phyloP scores from a whole-genome alignment of 2,797 vertebrate genomes.

The Botia almorhae region DNA sequence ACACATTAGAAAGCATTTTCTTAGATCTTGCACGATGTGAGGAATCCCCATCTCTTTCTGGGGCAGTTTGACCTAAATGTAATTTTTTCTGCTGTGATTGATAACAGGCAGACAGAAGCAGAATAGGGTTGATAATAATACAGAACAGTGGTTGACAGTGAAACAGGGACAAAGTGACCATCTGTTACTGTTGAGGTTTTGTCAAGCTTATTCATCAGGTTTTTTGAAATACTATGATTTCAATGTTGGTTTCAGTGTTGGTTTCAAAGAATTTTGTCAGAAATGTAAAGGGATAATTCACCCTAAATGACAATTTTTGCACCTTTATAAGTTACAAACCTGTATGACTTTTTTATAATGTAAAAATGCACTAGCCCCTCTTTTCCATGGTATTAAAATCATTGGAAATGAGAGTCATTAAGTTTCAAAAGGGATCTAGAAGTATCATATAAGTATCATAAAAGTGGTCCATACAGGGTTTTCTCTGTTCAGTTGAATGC shows the following conservation, averaged over 20 bases:
- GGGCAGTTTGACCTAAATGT: neutral
- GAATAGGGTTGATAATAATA: constrained; percentile 9
- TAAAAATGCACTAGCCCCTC: no score
- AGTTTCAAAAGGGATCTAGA: no score
- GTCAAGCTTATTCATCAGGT: neutral
- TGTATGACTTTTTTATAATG: no score
- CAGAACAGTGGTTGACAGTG: neutral
- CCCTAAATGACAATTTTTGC: no score
- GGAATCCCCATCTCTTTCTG: neutral
- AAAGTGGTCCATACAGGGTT: no score
- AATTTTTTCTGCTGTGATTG: constrained; percentile 11
- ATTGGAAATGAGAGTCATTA: no score
- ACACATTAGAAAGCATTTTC: constrained; percentile 1
- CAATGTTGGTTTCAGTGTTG: neutral
- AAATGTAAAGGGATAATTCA: neutral
- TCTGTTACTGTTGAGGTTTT: neutral
- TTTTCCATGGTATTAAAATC: no score
- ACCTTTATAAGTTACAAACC: no score
- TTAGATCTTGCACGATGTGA: neutral
- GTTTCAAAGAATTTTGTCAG: neutral
- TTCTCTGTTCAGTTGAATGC: no score
- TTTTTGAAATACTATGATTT: neutral
- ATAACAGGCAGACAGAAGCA: neutral
- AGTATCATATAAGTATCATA: no score
- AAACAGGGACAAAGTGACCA: neutral